These are phyloP conservation scores for Drosophila hawaiiensis DNA, from an alignment of 2,888 invertebrate species.

Conservation along the genomic window DNA sequence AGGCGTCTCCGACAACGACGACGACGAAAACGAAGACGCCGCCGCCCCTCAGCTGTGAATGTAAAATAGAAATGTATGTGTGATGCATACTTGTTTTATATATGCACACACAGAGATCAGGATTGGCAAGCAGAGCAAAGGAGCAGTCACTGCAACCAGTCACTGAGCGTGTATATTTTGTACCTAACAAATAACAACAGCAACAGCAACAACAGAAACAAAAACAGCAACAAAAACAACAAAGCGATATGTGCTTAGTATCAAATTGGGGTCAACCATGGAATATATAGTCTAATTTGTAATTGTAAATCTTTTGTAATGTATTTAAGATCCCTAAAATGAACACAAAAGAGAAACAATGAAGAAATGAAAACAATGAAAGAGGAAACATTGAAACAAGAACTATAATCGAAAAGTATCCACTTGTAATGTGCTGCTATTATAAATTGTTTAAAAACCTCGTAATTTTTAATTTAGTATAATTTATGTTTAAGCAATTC, in stretches of 20 bases:
- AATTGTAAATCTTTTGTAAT: conserved; percentile 49
- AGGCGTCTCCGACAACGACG: conserved; percentile 18
- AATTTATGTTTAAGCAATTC: conserved; percentile 66
- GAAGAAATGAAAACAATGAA: conserved; percentile 4
- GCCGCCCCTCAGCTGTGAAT: conserved; percentile 68
- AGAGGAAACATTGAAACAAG: conserved; percentile 11
- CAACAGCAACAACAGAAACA: not conserved
- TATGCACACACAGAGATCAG: conserved; percentile 20
- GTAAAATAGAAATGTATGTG: conserved; percentile 44
- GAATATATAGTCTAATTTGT: conserved; percentile 54
- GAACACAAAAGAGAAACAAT: conserved; percentile 10
- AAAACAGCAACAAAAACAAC: conserved; percentile 1
- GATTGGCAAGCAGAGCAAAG: conserved; percentile 12
- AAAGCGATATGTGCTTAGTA: conserved; percentile 24
- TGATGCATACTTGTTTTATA: conserved; percentile 49
- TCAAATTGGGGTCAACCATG: conserved; percentile 25
- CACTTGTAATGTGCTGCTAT: conserved; percentile 50
- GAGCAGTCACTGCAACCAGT: not conserved
- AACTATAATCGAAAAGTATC: conserved; percentile 38
- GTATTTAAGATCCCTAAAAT: conserved; percentile 25
- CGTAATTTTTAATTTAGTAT: conserved; percentile 74
- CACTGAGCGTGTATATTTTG: conserved; percentile 49
- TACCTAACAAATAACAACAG: conserved; percentile 46
- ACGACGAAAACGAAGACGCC: conserved; percentile 7
- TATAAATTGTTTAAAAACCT: conserved; percentile 63